These are phyloP conservation scores for Cyclophora punctaria DNA, from an alignment of 2,888 invertebrate species.

Conservation along the genomic window DNA sequence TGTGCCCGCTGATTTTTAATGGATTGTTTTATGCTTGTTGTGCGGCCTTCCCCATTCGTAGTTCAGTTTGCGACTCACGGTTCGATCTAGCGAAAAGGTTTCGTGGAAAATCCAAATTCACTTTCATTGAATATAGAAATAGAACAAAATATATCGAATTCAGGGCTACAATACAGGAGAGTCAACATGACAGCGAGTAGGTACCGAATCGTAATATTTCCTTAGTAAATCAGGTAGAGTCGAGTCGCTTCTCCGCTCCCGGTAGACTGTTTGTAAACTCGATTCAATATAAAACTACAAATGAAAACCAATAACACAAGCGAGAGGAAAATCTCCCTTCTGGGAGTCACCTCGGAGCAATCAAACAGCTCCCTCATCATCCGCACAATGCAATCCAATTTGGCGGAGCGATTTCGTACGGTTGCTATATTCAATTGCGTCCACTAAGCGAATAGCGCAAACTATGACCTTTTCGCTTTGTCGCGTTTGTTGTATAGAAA, in stretches of 20 bases:
- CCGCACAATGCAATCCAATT: conserved; percentile 21
- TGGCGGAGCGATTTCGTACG: conserved; percentile 10
- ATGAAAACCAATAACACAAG: conserved; percentile 6
- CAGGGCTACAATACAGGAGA: too few relatives aligned
- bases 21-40: neutral
- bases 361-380: conserved; percentile 19
- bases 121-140: too few relatives aligned
- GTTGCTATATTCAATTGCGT: conserved; percentile 18
- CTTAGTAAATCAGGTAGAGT: neutral
- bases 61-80: too few relatives aligned
- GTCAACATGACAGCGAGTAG: too few relatives aligned
- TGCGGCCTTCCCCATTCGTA: too few relatives aligned
- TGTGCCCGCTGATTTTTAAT: conserved; percentile 10
- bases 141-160: too few relatives aligned
- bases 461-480: conserved; percentile 27
- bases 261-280: neutral
- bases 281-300: conserved; percentile 7
- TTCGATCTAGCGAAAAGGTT: too few relatives aligned
- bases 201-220: too few relatives aligned
- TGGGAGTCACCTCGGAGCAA: conserved; percentile 12
- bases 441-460: conserved; percentile 30
- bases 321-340: conserved; percentile 8
- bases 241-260: neutral
- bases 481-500: conserved; percentile 29
- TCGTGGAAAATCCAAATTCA: too few relatives aligned